Evolutionary conservation across 2,797 vertebrate species (phyloP).

Genomic region (Centropyge bicolor): DNA sequence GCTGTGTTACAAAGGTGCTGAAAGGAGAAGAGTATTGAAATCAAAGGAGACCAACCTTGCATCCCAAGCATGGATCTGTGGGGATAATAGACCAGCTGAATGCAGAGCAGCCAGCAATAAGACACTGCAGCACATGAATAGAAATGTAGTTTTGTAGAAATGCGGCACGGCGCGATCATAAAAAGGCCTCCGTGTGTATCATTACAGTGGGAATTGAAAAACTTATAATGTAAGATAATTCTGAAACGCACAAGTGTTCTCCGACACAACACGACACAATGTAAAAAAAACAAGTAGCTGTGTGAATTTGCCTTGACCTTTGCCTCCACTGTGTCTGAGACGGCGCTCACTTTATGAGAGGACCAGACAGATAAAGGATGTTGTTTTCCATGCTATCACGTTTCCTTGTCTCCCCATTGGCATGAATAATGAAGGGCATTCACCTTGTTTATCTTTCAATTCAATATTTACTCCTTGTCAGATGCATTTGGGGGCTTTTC

Average conservation of each 20-base stretch:
- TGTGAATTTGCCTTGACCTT: slow-evolving; percentile 36
- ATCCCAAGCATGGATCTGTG: slow-evolving; percentile 65
- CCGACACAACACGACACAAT: slow-evolving; percentile 14
- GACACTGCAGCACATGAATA: slow-evolving; percentile 57
- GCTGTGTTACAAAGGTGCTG: slow-evolving; percentile 52
- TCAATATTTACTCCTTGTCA: slow-evolving; percentile 88
- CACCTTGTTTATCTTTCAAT: slow-evolving; percentile 86
- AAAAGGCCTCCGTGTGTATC: slow-evolving; percentile 28
- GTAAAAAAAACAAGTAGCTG: background rate
- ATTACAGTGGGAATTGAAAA: slow-evolving; percentile 52
- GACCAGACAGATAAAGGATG: slow-evolving; percentile 61
- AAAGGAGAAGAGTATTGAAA: slow-evolving; percentile 57
- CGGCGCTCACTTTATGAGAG: slow-evolving; percentile 31
- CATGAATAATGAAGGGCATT: slow-evolving; percentile 81
- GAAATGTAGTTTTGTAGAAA: slow-evolving; percentile 45
- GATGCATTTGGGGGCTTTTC: slow-evolving; percentile 84
- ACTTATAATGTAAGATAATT: slow-evolving; percentile 45
- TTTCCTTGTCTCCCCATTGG: slow-evolving; percentile 67
- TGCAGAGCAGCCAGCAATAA: slow-evolving; percentile 63
- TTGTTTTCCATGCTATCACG: slow-evolving; percentile 61
- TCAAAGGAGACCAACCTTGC: slow-evolving; percentile 67
- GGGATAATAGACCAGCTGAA: slow-evolving; percentile 67
- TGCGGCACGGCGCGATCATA: slow-evolving; percentile 39
- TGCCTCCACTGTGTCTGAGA: slow-evolving; percentile 13
- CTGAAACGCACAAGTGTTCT: slow-evolving; percentile 38